A percentile compares a stretch with the other conserved stretches of the same genome.
Conservation (phyloP, 2,797 vertebrate genomes). For the Danio kyathit region DNA sequence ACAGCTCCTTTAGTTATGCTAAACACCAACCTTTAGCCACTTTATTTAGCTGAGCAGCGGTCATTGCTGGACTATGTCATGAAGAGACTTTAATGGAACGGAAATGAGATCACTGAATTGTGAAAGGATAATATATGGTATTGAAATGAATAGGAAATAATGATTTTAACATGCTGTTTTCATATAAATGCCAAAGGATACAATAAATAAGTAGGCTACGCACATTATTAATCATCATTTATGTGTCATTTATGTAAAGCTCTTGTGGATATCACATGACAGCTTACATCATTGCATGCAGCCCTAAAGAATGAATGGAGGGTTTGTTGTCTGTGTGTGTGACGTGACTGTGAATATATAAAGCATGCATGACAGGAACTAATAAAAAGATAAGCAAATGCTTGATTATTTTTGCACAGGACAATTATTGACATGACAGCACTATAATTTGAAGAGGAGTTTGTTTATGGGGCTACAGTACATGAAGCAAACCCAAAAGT, state of each 20-base stretch:
- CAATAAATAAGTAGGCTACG: not conserved
- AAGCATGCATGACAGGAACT: conserved; percentile 4
- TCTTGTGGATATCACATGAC: conserved; percentile 6
- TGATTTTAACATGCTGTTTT: not conserved
- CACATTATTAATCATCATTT: not conserved
- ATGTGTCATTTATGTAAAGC: not conserved
- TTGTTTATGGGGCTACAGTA: not conserved
- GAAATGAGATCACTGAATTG: conserved; percentile 22
- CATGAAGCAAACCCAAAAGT: too few relatives aligned
- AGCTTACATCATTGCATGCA: not conserved
- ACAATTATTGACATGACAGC: not conserved
- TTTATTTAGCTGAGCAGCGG: conserved; percentile 27
- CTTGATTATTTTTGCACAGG: not conserved
- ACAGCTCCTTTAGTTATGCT: conserved; percentile 39
- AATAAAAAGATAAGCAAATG: not conserved
- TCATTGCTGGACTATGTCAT: conserved; percentile 13
- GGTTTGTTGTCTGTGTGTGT: not conserved
- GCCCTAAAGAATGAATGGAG: conserved; percentile 13
- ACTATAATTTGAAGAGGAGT: not conserved
- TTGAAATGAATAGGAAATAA: not conserved
- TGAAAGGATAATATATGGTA: conserved; percentile 12
- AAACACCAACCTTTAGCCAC: conserved; percentile 23
- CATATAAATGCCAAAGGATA: not conserved
- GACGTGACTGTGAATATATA: not conserved
- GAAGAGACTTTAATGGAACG: not conserved